These are phyloP conservation scores for Zaprionus nigranus DNA, from an alignment of 1,140 invertebrate species.

Conservation along the genomic window DNA sequence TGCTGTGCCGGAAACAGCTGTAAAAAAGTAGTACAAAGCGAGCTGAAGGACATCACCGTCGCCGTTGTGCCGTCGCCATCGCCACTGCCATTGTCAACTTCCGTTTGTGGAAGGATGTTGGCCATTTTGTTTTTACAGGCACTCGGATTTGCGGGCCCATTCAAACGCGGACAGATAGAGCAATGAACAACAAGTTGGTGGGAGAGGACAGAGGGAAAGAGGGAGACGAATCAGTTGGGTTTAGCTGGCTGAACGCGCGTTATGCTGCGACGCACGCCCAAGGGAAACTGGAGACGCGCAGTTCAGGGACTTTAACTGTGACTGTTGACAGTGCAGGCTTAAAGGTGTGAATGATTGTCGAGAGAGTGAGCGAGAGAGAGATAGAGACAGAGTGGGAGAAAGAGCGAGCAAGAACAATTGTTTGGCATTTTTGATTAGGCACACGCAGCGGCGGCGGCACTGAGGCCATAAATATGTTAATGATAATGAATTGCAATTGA, in stretches of 20 bases:
- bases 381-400: neutral
- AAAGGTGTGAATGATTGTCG: slow-evolving; percentile 76
- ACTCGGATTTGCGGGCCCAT: slow-evolving; percentile 57
- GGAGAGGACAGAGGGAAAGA: neutral
- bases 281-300: slow-evolving; percentile 20
- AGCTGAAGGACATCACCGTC: slow-evolving; percentile 28
- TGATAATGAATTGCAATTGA: slow-evolving; percentile 74
- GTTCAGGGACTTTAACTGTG: slow-evolving; percentile 5
- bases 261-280: slow-evolving; percentile 22
- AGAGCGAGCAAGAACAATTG: neutral
- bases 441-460: slow-evolving; percentile 11
- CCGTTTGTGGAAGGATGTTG: slow-evolving; percentile 59
- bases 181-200: neutral
- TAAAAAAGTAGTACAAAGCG: slow-evolving; percentile 64
- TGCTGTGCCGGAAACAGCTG: slow-evolving; percentile 66
- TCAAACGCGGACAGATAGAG: slow-evolving; percentile 7
- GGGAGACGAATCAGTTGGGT: slow-evolving; percentile 42
- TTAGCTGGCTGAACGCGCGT: slow-evolving; percentile 56
- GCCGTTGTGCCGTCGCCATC: slow-evolving; percentile 23
- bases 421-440: slow-evolving; percentile 61
- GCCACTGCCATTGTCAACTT: slow-evolving; percentile 54
- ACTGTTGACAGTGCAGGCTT: slow-evolving; percentile 59
- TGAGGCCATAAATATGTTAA: slow-evolving; percentile 72
- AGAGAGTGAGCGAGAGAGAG: neutral
- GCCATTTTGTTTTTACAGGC: slow-evolving; percentile 79